Evolutionary conservation across 2,797 vertebrate genomes (phyloP), one percentile per base, ranked within the genome.

Genomic region (Sebastes taczanowskii): DNA sequence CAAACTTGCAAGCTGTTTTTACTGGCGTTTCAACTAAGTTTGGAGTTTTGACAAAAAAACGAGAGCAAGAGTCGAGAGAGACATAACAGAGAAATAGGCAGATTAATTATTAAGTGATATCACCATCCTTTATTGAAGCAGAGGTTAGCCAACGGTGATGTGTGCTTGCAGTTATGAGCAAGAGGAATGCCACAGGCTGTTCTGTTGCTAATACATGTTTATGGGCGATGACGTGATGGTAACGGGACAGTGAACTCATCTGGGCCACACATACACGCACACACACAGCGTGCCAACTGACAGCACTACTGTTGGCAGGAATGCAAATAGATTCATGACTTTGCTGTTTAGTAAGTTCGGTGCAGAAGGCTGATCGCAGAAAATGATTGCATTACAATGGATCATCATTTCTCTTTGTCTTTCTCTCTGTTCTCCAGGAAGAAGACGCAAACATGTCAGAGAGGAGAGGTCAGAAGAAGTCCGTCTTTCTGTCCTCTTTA

Each of bases 401-500:
- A 16, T 79, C 16, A 53, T 4, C 5, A 4, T 79, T 68, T 72
- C 29, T 76, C 6, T 80, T 38, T 77, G 23, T 82, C 13, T 66
- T 27, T 88, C 62, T 81, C 63, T 87, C 10, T 74, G 13, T 11
- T 68, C 52, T 62, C 13, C 82, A 90, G 92, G 88, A 87, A 90
- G 87, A 93, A 94, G 89, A 91, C 79, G 82, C 75, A 82, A 90
- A 95, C 60, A 99, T 99, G 98, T 94, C 94, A 88, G 94, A 88
- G 70, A 87, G 90, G 60, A 91, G 92, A 88, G 92, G 94, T 90
- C 46, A 88, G 29, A 95, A 90, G 87, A 96, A 95, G 92, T 95
- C 88, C 60, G 84, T 95, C 7, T 79, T 97, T 84, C 94, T 99
- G 85, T 96, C 96, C 2, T 94, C 97, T 46, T 88, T 99, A 77